Evolutionary conservation across 2,888 invertebrate species (phyloP), one percentile per base, ranked within the genome.

Genomic region (Drosophila kanekoi): DNA sequence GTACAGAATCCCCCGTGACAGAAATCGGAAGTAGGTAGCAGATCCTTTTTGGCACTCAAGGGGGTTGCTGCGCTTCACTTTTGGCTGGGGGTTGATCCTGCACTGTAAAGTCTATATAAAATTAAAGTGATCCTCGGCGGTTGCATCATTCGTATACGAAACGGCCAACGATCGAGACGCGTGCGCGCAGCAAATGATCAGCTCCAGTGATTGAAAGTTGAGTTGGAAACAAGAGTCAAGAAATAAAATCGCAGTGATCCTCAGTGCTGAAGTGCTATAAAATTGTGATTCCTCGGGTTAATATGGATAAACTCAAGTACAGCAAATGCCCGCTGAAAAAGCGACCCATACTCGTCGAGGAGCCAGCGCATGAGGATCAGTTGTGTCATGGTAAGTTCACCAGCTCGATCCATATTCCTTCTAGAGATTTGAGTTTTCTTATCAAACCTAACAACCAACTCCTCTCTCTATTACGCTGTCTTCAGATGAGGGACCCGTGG

Each of bases 321-420:
- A 91, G 91, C 66, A 91, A 90, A 82, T 92, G 92, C 64, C 92
- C 92, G 66, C 82, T 92, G 20, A 92, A 92, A 57, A 92, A 92
- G 82, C 89, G 92, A 32, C 92, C 92, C 10, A 90, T 92, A 48
- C 77, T 84, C 68, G 59, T 90, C 60, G 78, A 74, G 51, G 67
- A 79, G 62, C 56, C 72, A 40, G 40, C 33, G 13, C 45, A 33
- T 1, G 85, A 76, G 60, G 78, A 86, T 66, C 79, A 81, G 9
- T 44, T 90, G 44, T 78, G 84, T 64, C 81, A 87, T 60, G 90
- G 92, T 91, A 74, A 70, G 84, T 76, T 56, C 9, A 8, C 6
- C 0, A 14, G 38, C 10, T 3, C 10, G 1, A 41, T 14, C 13
- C 4, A 8, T 38, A 11, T 11, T 8, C 32, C 18, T 4, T 10